These are phyloP conservation scores for Amphimedon queenslandica DNA, from an alignment of 37 sponge, comb jelly and placozoan species.

Conservation along the genomic window DNA sequence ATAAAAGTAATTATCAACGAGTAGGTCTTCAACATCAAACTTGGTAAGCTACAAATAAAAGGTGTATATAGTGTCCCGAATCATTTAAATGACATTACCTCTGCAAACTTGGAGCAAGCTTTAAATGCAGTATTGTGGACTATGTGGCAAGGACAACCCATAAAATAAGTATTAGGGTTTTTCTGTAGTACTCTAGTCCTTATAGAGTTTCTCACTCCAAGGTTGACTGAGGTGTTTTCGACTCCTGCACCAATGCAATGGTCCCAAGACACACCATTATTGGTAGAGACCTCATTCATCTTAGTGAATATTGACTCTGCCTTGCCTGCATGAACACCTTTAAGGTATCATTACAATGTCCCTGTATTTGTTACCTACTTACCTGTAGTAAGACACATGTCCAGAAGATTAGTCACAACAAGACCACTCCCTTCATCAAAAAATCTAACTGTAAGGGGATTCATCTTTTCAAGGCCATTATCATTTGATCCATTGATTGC, in stretches of 20 bases:
- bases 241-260: constrained; percentile 46
- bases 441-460: constrained; percentile 53
- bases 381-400: constrained; percentile 57
- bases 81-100: constrained; percentile 11
- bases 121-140: constrained; percentile 33
- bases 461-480: constrained; percentile 55
- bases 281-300: constrained; percentile 31
- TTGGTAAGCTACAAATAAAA: constrained; percentile 7
- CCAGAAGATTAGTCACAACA: constrained; percentile 41
- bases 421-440: constrained; percentile 16
- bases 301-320: constrained; percentile 46
- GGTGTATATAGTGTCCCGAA: background rate
- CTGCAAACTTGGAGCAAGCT: constrained; percentile 14
- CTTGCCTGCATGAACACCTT: constrained; percentile 14
- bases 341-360: background rate
- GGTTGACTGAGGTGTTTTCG: constrained; percentile 67
- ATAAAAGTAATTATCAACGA: constrained; percentile 38
- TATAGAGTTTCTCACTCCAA: constrained; percentile 45
- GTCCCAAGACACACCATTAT: constrained; percentile 24
- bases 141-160: constrained; percentile 58
- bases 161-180: constrained; percentile 33
- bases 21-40: constrained; percentile 43
- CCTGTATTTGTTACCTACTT: background rate
- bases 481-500: constrained; percentile 73
- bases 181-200: constrained; percentile 30